Conservation (phyloP, 1,140 invertebrate species). For the Phortica variegata region DNA sequence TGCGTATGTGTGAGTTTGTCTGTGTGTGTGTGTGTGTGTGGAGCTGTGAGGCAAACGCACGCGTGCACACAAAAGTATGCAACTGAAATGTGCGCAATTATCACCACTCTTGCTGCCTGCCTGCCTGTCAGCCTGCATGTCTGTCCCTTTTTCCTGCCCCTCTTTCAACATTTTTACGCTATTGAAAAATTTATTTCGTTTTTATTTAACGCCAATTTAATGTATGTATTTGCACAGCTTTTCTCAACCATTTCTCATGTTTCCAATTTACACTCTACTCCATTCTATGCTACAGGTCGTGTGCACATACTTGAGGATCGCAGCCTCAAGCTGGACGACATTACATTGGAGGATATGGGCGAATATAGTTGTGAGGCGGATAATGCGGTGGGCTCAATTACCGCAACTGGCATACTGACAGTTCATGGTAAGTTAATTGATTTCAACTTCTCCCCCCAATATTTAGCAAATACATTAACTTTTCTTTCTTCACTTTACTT, state of each 20-base stretch:
- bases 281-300: conserved; percentile 58
- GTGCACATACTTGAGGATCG: conserved; percentile 78
- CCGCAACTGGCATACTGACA: conserved; percentile 76
- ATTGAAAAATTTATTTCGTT: not conserved
- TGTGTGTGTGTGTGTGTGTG: too few species aligned
- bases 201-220: not conserved
- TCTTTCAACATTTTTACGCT: not conserved
- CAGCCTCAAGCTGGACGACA: conserved; percentile 74
- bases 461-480: not conserved
- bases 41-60: too few species aligned
- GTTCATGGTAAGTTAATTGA: conserved; percentile 70
- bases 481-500: conserved; percentile 9
- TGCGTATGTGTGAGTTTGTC: too few species aligned
- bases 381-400: conserved; percentile 82
- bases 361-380: conserved; percentile 90
- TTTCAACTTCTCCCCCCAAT: not conserved
- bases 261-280: conserved; percentile 8
- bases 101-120: too few species aligned
- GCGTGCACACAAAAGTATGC: not conserved
- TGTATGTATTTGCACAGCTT: not conserved
- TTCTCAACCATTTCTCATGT: conserved; percentile 8
- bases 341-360: conserved; percentile 78
- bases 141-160: too few species aligned
- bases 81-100: conserved; percentile 2
- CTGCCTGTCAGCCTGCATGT: too few species aligned